Evolutionary conservation across 1,140 invertebrate genomes (phyloP), one percentile per base, ranked within the genome.

Genomic region (Pinna nobilis): DNA sequence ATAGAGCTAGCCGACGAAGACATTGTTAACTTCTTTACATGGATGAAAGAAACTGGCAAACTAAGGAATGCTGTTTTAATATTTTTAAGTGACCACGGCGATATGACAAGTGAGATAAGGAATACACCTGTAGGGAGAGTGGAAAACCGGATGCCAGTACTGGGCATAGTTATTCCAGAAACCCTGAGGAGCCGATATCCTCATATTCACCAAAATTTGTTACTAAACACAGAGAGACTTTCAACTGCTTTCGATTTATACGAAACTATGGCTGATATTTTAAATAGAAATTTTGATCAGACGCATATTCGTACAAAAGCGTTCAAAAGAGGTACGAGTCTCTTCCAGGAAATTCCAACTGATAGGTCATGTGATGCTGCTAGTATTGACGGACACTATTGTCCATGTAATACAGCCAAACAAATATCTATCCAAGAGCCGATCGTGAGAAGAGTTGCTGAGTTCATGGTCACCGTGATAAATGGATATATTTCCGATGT

Each of bases 51-150:
- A 7, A 72, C 72, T 18, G 77, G 83, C n/a, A 78, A 79, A 25
- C 77, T 92, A 2, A 85, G 91, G 23, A 88, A 92, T 76, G 92
- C 92, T 0, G 86, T 92, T 0, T 85, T 98, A 0, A 90, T 98
- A 28, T 91, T 98, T 18, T 90, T 97, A 77, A 97, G 96, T 80
- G 97, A 99, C 88, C 97, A 99, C 86, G 97, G 97, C 78, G 93
- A 97, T 82, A 88, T 97, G 41, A 97, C 94, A 90, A 96, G 96
- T 2, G 89, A 90, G 3, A 93, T 96, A n/a, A 85, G 94, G 33
- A 88, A 92, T 74, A 97, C 96, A 0, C 94, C 94, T 84, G 92
- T 91, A 63, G 97, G 97, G 0, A 93, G 94, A 85, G 90, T 97
- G 71, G 96, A 98, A 86, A 96, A 98, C 84, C 89, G 96, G 55